A percentile compares a stretch with the other conserved stretches of the same genome.
Evolutionary conservation across 2,797 vertebrate species (phyloP).

Genomic region (Microtus obscurus): DNA sequence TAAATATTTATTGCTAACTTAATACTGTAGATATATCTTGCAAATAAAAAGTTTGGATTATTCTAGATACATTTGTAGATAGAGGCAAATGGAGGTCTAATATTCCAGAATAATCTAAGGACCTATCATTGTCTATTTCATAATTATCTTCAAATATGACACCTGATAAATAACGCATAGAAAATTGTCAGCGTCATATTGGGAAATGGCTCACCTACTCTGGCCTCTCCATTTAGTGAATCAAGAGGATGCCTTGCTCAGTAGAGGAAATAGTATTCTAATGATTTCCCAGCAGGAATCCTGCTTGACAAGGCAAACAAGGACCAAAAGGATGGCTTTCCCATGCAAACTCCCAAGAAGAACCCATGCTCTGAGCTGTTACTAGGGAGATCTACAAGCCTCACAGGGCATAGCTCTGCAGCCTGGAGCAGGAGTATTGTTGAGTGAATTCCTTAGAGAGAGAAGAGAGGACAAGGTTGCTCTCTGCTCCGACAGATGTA

Average conservation of each 20-base stretch:
- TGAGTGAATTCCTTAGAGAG: neutral
- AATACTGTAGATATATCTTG: neutral
- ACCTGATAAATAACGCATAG: neutral
- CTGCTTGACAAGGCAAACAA: slow-evolving; percentile 48
- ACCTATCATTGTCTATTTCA: neutral
- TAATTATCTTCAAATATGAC: slow-evolving; percentile 9
- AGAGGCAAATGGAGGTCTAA: neutral
- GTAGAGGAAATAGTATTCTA: neutral
- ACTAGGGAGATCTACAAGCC: slow-evolving; percentile 9
- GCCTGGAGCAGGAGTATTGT: neutral
- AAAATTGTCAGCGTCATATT: neutral
- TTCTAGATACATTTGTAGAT: neutral
- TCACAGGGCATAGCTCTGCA: neutral
- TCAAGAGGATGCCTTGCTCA: neutral
- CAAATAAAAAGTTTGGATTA: slow-evolving; percentile 18
- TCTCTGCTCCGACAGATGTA: neutral
- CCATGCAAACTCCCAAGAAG: slow-evolving; percentile 42
- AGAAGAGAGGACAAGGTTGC: neutral
- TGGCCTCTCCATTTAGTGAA: slow-evolving; percentile 30
- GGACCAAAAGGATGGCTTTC: slow-evolving; percentile 45
- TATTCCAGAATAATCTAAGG: neutral
- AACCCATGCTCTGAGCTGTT: neutral
- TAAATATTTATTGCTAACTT: slow-evolving; percentile 41
- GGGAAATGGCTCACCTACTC: neutral
- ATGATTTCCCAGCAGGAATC: slow-evolving; percentile 38